Evolutionary conservation across 2,888 invertebrate genomes (phyloP).

Genomic region (Dolichomitus sp.): DNA sequence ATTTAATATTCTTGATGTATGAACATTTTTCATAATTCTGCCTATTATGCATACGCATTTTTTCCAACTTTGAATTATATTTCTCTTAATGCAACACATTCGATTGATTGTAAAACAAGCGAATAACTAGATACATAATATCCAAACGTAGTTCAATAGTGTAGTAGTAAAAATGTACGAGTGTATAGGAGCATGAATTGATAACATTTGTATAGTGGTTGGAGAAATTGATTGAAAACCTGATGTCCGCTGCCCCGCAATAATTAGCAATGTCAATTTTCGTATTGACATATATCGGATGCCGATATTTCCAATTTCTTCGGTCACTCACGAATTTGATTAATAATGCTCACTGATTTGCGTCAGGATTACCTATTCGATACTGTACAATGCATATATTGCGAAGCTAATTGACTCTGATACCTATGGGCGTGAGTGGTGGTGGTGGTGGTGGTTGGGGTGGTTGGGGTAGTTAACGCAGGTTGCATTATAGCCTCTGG

Average conservation of each 20-base stretch:
- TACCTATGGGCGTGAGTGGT: neutral
- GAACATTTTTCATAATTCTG: too few relatives aligned
- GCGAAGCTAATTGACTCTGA: conserved; percentile 21
- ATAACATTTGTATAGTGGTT: neutral
- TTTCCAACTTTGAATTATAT: too few relatives aligned
- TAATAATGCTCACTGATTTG: conserved; percentile 3
- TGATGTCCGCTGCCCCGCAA: neutral
- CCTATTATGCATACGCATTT: too few relatives aligned
- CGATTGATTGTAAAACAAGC: too few relatives aligned
- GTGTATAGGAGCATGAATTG: neutral
- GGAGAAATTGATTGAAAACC: neutral
- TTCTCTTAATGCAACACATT: too few relatives aligned
- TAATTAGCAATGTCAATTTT: neutral
- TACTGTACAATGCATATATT: neutral
- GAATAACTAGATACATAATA: too few relatives aligned
- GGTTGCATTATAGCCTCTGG: conserved; percentile 34
- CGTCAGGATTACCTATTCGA: conserved; percentile 5
- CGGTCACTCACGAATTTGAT: neutral
- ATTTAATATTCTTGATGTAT: too few relatives aligned
- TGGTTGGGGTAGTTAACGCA: conserved; percentile 27
- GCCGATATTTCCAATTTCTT: neutral
- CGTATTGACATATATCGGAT: neutral
- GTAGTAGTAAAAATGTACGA: neutral
- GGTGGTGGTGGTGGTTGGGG: too few relatives aligned
- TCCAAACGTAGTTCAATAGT: too few relatives aligned